These are phyloP conservation scores for Cettia cetti DNA, from an alignment of 2,113 vertebrate genomes.

Conservation along the genomic window DNA sequence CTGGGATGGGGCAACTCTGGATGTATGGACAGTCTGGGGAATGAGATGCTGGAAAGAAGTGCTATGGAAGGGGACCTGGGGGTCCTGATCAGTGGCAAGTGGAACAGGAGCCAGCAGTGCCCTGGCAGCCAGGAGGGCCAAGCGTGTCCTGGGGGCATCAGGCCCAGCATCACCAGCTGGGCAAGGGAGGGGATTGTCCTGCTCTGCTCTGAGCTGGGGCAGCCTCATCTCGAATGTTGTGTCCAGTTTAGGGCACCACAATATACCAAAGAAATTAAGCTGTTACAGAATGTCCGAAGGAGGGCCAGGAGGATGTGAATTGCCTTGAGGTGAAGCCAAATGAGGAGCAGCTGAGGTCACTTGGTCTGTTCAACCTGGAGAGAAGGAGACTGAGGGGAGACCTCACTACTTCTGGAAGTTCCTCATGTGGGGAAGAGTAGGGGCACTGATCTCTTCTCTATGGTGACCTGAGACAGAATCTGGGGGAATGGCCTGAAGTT, in stretches of 20 bases:
- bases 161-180: rapidly evolving
- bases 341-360: neutral
- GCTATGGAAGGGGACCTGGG: neutral
- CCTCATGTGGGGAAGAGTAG: rapidly evolving
- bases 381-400: too few species aligned
- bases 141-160: neutral
- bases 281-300: neutral
- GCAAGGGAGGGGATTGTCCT: neutral
- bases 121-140: neutral
- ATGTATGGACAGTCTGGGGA: neutral
- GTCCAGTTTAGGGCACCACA: too few species aligned
- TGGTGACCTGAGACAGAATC: neutral
- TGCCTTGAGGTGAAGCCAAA: neutral
- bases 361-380: neutral
- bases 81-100: neutral
- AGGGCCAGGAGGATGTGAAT: neutral
- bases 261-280: neutral
- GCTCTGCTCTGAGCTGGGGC: neutral
- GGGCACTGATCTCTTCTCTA: neutral
- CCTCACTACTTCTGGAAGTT: neutral
- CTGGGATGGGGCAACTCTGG: too few species aligned
- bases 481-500: neutral
- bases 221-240: too few species aligned
- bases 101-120: neutral
- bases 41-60: neutral